Conservation (phyloP, 2,797 vertebrate genomes). For the Simalia tracyae region DNA sequence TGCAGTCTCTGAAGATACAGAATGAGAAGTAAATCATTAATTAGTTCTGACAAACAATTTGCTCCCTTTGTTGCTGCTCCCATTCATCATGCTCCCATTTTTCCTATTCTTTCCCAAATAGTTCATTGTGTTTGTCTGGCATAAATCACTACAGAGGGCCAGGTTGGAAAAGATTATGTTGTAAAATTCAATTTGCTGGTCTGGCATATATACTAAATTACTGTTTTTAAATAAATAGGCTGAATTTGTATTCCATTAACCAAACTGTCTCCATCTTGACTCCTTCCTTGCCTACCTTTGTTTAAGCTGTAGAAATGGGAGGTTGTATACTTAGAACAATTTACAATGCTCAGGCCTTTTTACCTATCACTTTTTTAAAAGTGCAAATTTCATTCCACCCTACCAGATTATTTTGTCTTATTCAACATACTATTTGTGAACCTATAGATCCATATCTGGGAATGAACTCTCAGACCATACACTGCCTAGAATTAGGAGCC, state of each 20-base stretch:
- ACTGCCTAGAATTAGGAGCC: not conserved
- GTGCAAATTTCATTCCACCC: not conserved
- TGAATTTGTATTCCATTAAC: not conserved
- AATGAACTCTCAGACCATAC: not conserved
- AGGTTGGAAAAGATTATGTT: not conserved
- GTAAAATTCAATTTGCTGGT: constrained; percentile 12
- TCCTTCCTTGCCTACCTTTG: not conserved
- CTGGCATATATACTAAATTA: not conserved
- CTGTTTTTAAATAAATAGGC: not conserved
- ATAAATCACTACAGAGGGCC: accelerated
- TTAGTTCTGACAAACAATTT: not conserved
- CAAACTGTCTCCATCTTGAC: not conserved
- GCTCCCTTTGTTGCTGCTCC: not conserved
- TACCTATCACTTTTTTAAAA: not conserved
- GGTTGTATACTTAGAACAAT: not conserved
- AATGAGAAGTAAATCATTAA: not conserved
- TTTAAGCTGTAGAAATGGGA: not conserved
- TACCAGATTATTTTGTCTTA: not conserved
- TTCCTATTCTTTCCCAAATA: not conserved
- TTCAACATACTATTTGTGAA: not conserved
- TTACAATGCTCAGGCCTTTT: not conserved
- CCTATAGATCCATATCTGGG: not conserved
- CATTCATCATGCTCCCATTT: not conserved
- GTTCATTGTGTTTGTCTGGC: not conserved
- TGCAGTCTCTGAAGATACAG: not conserved